phyloP scores from a whole-genome alignment of 1,140 invertebrate species.

The Caenorhabditis latens region DNA sequence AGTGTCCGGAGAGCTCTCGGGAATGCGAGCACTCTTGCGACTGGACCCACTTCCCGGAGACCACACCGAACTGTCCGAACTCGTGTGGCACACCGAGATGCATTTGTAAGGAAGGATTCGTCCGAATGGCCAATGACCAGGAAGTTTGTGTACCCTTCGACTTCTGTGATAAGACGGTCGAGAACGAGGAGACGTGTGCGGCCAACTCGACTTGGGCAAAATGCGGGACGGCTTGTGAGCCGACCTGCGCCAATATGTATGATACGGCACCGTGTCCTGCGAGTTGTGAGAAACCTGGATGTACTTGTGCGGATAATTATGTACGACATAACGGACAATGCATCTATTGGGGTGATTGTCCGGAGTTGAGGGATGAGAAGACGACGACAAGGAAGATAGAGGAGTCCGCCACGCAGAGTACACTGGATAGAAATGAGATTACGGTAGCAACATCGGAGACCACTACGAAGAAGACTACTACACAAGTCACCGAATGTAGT shows the following conservation, averaged over 20 bases:
- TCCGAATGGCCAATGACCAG: constrained; percentile 69
- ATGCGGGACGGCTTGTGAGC: constrained; percentile 76
- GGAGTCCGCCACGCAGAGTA: constrained; percentile 11
- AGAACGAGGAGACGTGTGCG: constrained; percentile 64
- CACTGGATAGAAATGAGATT: constrained; percentile 1
- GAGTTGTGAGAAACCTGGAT: constrained; percentile 71
- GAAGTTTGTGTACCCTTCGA: constrained; percentile 72
- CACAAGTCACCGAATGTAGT: constrained; percentile 64
- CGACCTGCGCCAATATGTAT: constrained; percentile 75
- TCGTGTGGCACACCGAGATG: constrained; percentile 72
- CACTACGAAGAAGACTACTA: constrained; percentile 6
- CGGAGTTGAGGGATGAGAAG: constrained; percentile 59
- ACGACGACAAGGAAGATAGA: background rate
- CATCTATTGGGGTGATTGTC: constrained; percentile 75
- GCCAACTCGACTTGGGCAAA: constrained; percentile 76
- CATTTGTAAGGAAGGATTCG: constrained; percentile 70
- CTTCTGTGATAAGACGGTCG: constrained; percentile 66
- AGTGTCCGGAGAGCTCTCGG: constrained; percentile 72
- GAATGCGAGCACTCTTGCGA: constrained; percentile 75
- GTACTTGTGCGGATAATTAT: constrained; percentile 77
- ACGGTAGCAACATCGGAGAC: background rate
- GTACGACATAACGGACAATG: constrained; percentile 73
- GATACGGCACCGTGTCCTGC: constrained; percentile 73
- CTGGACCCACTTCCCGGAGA: constrained; percentile 75
- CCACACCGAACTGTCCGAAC: constrained; percentile 72